phyloP scores from a whole-genome alignment of 2,797 vertebrate genomes.

The Pseudochaenichthys georgianus region DNA sequence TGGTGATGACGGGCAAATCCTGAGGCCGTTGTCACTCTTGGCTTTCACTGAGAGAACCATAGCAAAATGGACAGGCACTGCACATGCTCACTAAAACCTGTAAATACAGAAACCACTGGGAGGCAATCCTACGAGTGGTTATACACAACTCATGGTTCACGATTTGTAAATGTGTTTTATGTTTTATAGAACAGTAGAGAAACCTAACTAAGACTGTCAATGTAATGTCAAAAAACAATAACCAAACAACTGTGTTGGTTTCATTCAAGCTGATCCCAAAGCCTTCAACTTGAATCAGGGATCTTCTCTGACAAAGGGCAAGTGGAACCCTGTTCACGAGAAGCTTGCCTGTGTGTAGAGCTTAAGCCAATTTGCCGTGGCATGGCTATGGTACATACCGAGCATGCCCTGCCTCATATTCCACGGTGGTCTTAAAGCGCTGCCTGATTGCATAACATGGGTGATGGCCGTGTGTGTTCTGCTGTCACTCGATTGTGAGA shows the following conservation, averaged over 20 bases:
- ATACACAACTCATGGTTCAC: neutral
- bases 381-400: slow-evolving; percentile 76
- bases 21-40: slow-evolving; percentile 75
- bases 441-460: slow-evolving; percentile 82
- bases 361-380: slow-evolving; percentile 85
- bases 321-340: slow-evolving; percentile 75
- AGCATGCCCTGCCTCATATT: slow-evolving; percentile 78
- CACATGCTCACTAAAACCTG: slow-evolving; percentile 53
- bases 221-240: slow-evolving; percentile 33
- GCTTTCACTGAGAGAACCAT: slow-evolving; percentile 66
- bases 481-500: slow-evolving; percentile 72
- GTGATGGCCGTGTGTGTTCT: slow-evolving; percentile 76
- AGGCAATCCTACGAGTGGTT: slow-evolving; percentile 15
- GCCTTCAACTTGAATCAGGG: slow-evolving; percentile 66
- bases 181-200: slow-evolving; percentile 6
- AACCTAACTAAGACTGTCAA: neutral
- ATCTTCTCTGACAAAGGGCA: slow-evolving; percentile 72
- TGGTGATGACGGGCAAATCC: slow-evolving; percentile 63
- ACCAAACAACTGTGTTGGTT: slow-evolving; percentile 57
- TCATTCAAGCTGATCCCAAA: slow-evolving; percentile 71
- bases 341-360: slow-evolving; percentile 72
- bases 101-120: slow-evolving; percentile 18
- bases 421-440: slow-evolving; percentile 74
- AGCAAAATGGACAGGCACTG: slow-evolving; percentile 62
- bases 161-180: fast-evolving